phyloP scores from a whole-genome alignment of 2,113 vertebrate genomes.

The Galeopterus variegatus region DNA sequence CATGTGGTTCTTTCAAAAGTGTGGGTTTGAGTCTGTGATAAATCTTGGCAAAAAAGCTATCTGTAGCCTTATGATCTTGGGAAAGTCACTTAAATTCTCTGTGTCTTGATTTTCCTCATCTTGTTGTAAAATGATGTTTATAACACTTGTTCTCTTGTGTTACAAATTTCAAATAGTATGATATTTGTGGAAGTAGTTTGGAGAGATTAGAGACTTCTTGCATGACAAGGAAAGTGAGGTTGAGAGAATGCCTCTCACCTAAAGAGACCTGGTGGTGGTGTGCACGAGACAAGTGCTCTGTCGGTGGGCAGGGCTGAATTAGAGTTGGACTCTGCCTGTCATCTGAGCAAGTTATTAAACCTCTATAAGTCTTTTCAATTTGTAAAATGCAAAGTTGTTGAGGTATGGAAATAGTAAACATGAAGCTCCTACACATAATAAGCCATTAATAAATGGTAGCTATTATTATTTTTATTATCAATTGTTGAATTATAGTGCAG shows the following conservation, averaged over 20 bases:
- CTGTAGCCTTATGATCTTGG: constrained; percentile 32
- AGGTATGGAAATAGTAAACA: constrained; percentile 23
- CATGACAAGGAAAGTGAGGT: background rate
- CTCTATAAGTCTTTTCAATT: constrained; percentile 24
- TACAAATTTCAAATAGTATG: background rate
- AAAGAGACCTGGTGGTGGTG: background rate
- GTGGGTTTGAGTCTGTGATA: constrained; percentile 28
- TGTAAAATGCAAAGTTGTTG: constrained; percentile 28
- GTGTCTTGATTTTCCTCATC: background rate
- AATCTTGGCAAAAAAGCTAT: background rate
- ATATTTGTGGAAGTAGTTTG: background rate
- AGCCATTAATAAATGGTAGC: background rate
- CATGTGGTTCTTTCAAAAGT: constrained; percentile 65
- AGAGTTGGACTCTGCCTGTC: background rate
- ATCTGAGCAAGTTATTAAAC: constrained; percentile 29
- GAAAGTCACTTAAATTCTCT: constrained; percentile 34
- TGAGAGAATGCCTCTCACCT: background rate
- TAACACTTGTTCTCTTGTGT: background rate
- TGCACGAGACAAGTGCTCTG: background rate
- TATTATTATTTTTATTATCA: constrained; percentile 57
- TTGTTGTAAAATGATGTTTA: constrained; percentile 49
- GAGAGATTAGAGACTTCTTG: background rate
- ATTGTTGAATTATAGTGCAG: constrained; percentile 31
- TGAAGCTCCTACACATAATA: background rate
- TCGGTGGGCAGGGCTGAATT: background rate